Evolutionary conservation across 2,888 invertebrate genomes (phyloP).

Genomic region (Andricus quercusramuli): DNA sequence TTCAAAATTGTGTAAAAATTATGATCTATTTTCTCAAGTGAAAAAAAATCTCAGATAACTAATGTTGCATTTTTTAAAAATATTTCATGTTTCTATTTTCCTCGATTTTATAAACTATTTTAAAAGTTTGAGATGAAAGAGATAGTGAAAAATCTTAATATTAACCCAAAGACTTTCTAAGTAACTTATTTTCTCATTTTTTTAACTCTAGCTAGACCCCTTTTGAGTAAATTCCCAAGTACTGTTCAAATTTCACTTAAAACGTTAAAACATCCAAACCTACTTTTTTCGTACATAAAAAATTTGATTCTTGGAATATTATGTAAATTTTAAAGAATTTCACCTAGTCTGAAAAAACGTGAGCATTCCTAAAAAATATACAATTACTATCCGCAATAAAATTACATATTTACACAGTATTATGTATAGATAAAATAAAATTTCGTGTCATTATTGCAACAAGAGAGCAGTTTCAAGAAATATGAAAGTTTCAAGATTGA

Average conservation of each 20-base stretch:
- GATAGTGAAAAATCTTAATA: too few species aligned
- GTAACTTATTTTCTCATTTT: background rate
- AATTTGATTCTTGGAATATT: background rate
- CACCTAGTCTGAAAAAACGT: background rate
- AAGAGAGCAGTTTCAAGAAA: slow-evolving; percentile 7
- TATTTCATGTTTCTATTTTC: too few species aligned
- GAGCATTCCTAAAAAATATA: background rate
- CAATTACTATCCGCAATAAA: slow-evolving; percentile 1
- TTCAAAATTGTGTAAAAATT: too few species aligned
- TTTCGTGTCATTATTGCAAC: slow-evolving; percentile 1
- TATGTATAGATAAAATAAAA: background rate
- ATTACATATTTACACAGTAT: slow-evolving; percentile 10
- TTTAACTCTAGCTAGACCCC: background rate
- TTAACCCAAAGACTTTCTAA: background rate
- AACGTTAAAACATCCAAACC: background rate
- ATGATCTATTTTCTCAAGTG: too few species aligned
- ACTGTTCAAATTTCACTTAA: background rate
- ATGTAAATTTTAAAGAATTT: background rate
- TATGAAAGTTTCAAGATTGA: background rate
- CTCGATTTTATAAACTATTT: too few species aligned
- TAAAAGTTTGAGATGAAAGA: too few species aligned
- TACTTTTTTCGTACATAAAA: background rate
- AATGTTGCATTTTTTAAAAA: too few species aligned
- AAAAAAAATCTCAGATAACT: too few species aligned
- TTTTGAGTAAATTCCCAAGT: background rate